These are phyloP conservation scores for Drosophila navojoa DNA, from an alignment of 1,140 invertebrate genomes.

Conservation along the genomic window DNA sequence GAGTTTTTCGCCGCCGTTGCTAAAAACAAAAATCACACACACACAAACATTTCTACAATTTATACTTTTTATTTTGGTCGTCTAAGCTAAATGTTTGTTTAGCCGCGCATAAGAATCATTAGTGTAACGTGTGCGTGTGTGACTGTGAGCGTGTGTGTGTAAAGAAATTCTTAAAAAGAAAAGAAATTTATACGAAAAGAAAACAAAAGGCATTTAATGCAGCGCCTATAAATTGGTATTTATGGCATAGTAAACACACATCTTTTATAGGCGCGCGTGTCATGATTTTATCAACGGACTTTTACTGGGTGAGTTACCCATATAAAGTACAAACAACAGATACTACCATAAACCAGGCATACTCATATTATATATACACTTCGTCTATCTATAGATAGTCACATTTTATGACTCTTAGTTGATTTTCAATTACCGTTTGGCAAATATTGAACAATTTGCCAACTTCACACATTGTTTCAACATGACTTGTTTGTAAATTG, in stretches of 20 bases:
- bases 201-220: conserved; percentile 32
- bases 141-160: neutral
- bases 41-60: neutral
- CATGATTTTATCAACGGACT: conserved; percentile 69
- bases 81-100: conserved; percentile 40
- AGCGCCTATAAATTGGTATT: conserved; percentile 38
- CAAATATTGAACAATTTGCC: conserved; percentile 59
- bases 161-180: conserved; percentile 39
- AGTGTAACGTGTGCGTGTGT: conserved; percentile 15
- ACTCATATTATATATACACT: neutral
- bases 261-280: conserved; percentile 36
- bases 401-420: conserved; percentile 38
- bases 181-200: conserved; percentile 18
- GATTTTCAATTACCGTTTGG: conserved; percentile 68
- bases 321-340: conserved; percentile 1
- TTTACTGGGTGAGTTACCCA: conserved; percentile 61
- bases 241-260: conserved; percentile 44
- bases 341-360: neutral
- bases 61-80: conserved; percentile 6
- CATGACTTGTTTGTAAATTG: conserved; percentile 70
- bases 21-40: neutral
- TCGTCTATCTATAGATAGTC: neutral
- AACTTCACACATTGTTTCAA: conserved; percentile 62
- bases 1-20: neutral
- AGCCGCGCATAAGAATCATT: conserved; percentile 41